A percentile compares a stretch with the other conserved stretches of the same genome.
phyloP scores from a whole-genome alignment of 1,140 invertebrate species.

The Oscheius sp. region DNA sequence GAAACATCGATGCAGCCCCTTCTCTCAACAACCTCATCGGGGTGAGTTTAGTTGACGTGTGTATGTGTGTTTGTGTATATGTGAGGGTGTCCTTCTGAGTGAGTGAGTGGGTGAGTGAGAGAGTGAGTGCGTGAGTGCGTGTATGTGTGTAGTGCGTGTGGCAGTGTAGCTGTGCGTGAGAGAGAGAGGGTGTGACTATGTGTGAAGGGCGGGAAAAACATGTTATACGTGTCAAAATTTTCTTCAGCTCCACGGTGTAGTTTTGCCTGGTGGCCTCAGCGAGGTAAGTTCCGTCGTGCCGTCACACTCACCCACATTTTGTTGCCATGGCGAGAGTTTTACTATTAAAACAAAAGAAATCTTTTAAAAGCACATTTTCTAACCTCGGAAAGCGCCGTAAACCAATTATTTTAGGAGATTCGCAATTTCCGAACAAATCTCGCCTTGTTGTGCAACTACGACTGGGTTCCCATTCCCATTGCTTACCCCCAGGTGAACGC shows the following conservation, averaged over 20 bases:
- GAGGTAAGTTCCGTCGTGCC: neutral
- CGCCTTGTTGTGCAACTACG: slow-evolving; percentile 50
- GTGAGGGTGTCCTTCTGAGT: too few species aligned
- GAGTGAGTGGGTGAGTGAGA: too few species aligned
- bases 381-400: neutral
- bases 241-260: neutral
- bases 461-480: slow-evolving; percentile 57
- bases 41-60: slow-evolving; percentile 22
- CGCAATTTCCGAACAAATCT: slow-evolving; percentile 47
- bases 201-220: too few species aligned
- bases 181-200: too few species aligned
- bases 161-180: too few species aligned
- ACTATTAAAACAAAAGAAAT: too few species aligned
- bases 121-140: too few species aligned
- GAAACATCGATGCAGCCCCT: slow-evolving; percentile 52
- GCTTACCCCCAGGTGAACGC: slow-evolving; percentile 51
- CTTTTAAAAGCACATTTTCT: neutral
- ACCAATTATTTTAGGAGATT: slow-evolving; percentile 48
- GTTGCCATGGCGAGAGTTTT: too few species aligned
- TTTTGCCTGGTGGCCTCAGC: neutral
- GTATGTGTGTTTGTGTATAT: neutral
- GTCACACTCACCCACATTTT: neutral
- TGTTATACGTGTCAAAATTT: too few species aligned
- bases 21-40: slow-evolving; percentile 47
- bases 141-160: too few species aligned